Base-by-base conservation (phyloP, 2,113 vertebrate species). In the Passerina amoena region DNA sequence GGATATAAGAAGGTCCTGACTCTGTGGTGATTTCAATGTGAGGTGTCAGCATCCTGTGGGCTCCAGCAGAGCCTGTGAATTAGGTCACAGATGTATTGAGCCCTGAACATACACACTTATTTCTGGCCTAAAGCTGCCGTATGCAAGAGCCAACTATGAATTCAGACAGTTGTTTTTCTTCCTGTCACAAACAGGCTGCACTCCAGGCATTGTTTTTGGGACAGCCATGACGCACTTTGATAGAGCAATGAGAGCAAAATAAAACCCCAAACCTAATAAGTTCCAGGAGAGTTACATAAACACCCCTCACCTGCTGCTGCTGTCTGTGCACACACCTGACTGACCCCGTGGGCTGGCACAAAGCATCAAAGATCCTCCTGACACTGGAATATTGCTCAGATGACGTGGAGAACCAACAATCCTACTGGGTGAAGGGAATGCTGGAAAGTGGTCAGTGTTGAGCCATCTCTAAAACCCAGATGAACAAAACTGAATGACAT, bases 181-280 rank as follows among this genome's bases (percentile, higher is more conserved):
- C 61, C 88, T 95, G 93, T 94, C 82, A 83, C 71, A 94, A 92
- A 38, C 9, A 96, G 94, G 96, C 93, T 95, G 73, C 69, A 45
- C 68, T 96, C 94, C 93, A 97, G 88, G 56, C 94, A 96, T 96
- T 97, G 96, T 96, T 96, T 96, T 80, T 96, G 68, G 84, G 80
- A 63, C 87, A 92, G 77, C 71, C 82, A 21, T 96, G 88, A 96
- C 15, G 57, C 93, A 93, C 56, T 93, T 92, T 72, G 93, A 90
- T 83, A 51, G 48, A 96, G 66, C 76, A 86, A 12, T 44, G 69
- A 86, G 47, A 88, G 38, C 3, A 59, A 73, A 79, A 92, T 22
- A 16, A 31, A 11, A 6, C 20, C 0, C 3, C 23, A 78, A 61
- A 38, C 16, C 23, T 92, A 94, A 86, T 90, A 81, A 81, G 40